phyloP scores from a whole-genome alignment of 2,113 vertebrate species.

The Onychorhynchus coronatus region DNA sequence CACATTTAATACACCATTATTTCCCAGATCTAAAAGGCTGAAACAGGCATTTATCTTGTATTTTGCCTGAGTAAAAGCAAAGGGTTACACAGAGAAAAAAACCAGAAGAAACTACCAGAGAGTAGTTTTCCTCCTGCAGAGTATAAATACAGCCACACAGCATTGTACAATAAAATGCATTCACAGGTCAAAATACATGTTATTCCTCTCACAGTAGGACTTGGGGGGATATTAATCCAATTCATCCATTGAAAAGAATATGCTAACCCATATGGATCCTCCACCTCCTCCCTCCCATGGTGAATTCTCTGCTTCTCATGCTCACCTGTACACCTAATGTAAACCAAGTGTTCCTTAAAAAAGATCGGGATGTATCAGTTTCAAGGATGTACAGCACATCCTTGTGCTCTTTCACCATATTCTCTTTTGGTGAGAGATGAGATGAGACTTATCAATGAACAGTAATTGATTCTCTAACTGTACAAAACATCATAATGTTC shows the following conservation, averaged over 20 bases:
- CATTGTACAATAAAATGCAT: not conserved
- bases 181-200: not conserved
- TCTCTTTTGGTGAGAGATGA: not conserved
- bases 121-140: not conserved
- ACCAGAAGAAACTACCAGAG: not conserved
- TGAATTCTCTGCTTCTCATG: not conserved
- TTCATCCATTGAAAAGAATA: not conserved
- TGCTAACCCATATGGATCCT: not conserved
- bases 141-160: not conserved
- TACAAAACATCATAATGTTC: not conserved
- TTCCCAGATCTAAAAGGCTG: not conserved
- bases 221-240: not conserved
- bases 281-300: not conserved
- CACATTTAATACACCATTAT: slow-evolving; percentile 1
- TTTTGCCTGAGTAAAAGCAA: slow-evolving; percentile 14
- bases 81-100: not conserved
- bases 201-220: not conserved
- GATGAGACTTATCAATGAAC: not conserved
- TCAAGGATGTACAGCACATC: not conserved
- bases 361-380: not conserved
- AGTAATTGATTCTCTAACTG: not conserved
- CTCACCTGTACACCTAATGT: not conserved
- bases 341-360: not conserved
- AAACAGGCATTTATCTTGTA: not conserved
- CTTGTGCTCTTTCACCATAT: not conserved